Conservation (phyloP, 1,140 invertebrate species). For the Drosophila chauvacae region DNA sequence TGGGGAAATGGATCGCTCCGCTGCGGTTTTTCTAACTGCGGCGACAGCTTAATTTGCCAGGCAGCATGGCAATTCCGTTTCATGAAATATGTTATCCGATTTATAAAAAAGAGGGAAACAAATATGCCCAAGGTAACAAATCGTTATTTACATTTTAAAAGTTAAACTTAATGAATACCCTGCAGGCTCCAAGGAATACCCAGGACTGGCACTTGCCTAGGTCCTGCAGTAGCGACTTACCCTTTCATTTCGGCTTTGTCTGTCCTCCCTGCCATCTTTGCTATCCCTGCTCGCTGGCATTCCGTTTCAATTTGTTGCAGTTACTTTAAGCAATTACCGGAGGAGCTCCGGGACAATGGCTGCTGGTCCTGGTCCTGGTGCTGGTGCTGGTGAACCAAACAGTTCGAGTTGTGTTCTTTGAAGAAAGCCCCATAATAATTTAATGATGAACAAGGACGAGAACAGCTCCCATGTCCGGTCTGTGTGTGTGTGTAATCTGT, state of each 20-base stretch:
- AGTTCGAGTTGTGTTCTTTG: constrained; percentile 25
- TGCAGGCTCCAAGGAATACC: neutral
- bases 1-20: constrained; percentile 34
- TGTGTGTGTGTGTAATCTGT: constrained; percentile 49
- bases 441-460: constrained; percentile 51
- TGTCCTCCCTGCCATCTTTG: constrained; percentile 6
- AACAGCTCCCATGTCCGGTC: neutral
- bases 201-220: neutral
- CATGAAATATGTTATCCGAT: too few species aligned
- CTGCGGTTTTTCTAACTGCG: constrained; percentile 31
- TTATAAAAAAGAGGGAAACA: neutral
- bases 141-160: neutral
- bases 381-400: constrained; percentile 15
- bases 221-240: neutral
- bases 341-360: neutral
- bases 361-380: neutral
- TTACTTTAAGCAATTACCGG: constrained; percentile 77
- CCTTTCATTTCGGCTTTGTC: neutral
- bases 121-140: neutral
- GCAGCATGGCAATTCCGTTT: neutral
- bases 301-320: constrained; percentile 65
- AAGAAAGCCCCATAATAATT: constrained; percentile 51
- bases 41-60: constrained; percentile 63
- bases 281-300: constrained; percentile 12
- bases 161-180: neutral